phyloP scores from a whole-genome alignment of 2,797 vertebrate species.

The Hirundo rustica region DNA sequence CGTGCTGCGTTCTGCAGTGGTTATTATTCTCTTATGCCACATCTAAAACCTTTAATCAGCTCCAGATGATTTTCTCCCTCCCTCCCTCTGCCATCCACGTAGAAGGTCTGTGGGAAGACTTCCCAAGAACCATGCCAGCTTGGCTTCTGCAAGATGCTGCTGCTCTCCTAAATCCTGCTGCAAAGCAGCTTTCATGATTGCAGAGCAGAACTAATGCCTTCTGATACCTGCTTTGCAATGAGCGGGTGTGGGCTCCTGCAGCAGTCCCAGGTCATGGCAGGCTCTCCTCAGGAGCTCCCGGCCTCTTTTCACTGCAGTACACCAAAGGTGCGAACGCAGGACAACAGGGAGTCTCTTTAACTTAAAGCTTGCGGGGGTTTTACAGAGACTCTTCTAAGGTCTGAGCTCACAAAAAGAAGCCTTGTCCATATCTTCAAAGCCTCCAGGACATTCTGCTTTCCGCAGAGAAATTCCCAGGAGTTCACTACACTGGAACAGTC shows the following conservation, averaged over 20 bases:
- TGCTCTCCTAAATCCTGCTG: background rate
- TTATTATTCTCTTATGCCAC: background rate
- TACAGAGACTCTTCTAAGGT: background rate
- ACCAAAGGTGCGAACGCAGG: background rate
- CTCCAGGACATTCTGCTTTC: background rate
- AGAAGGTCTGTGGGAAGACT: background rate
- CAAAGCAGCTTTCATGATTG: background rate
- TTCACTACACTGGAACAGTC: background rate
- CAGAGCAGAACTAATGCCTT: background rate
- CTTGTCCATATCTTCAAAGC: background rate
- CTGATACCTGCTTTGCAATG: background rate
- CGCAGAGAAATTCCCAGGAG: background rate
- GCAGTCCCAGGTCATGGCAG: background rate
- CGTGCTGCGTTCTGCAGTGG: background rate
- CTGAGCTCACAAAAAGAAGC: background rate
- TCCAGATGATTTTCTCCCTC: background rate
- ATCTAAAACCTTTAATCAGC: background rate
- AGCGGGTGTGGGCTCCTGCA: background rate
- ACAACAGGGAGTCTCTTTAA: background rate
- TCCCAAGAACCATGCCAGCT: background rate
- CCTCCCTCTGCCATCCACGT: background rate
- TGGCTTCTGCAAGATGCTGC: background rate
- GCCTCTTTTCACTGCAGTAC: background rate
- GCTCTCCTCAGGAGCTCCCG: background rate
- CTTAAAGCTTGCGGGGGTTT: background rate